These are phyloP conservation scores for Alligator mississippiensis DNA, from an alignment of 2,113 vertebrate species.

Conservation along the genomic window DNA sequence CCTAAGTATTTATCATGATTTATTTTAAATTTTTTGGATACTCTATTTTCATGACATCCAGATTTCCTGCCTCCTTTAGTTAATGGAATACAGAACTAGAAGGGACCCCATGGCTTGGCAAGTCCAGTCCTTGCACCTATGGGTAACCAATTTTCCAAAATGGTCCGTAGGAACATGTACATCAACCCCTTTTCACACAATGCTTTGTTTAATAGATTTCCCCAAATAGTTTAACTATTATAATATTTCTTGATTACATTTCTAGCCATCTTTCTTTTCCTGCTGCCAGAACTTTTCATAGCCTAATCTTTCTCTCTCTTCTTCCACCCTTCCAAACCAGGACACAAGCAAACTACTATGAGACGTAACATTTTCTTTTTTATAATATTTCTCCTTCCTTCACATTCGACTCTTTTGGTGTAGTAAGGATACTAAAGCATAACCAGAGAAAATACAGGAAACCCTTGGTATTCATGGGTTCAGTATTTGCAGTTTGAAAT, in stretches of 20 bases:
- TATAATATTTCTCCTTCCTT: not conserved
- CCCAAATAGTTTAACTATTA: not conserved
- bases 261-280: not conserved
- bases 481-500: too few species aligned
- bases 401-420: not conserved
- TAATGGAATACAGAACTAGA: too few species aligned
- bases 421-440: too few species aligned
- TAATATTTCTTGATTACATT: not conserved
- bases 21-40: not conserved
- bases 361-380: not conserved
- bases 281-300: not conserved
- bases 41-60: not conserved
- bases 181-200: not conserved
- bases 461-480: too few species aligned
- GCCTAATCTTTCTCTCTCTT: not conserved
- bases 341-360: not conserved
- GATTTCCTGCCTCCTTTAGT: too few species aligned
- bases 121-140: too few species aligned
- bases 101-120: too few species aligned
- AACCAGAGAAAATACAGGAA: too few species aligned
- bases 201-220: not conserved
- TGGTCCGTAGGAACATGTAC: too few species aligned
- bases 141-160: too few species aligned
- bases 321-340: not conserved
- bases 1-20: not conserved